phyloP scores from a whole-genome alignment of 2,888 invertebrate genomes.

The Cryptus viduatorius region DNA sequence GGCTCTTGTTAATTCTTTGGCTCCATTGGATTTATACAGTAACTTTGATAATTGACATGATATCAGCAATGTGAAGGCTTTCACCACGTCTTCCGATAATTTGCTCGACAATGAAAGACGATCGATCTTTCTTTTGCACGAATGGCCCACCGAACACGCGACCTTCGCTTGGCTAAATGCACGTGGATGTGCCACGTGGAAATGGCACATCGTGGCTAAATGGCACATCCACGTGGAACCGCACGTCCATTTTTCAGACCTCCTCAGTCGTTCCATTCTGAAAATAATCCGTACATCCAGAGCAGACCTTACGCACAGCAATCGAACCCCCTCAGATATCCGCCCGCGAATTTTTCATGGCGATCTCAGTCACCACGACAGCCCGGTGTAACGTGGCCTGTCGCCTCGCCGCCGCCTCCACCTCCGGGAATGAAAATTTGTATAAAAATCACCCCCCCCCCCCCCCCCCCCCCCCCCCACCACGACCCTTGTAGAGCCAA shows the following conservation, averaged over 20 bases:
- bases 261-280: constrained; percentile 22
- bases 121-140: constrained; percentile 91
- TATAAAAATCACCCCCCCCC: neutral
- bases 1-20: constrained; percentile 84
- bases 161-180: constrained; percentile 91
- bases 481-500: neutral
- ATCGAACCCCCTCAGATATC: constrained; percentile 53
- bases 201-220: neutral
- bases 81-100: constrained; percentile 90
- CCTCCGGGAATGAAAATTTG: constrained; percentile 61
- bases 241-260: constrained; percentile 42
- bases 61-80: constrained; percentile 90
- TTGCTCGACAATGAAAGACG: constrained; percentile 89
- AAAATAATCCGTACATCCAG: constrained; percentile 29
- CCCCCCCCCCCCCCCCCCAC: neutral
- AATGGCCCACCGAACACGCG: constrained; percentile 95
- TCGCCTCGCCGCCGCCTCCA: constrained; percentile 72
- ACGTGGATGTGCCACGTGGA: constrained; percentile 44
- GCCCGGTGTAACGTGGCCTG: constrained; percentile 60
- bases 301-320: constrained; percentile 43
- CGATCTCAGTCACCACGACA: constrained; percentile 60
- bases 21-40: constrained; percentile 85
- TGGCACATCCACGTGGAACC: constrained; percentile 13
- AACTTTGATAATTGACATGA: constrained; percentile 87
- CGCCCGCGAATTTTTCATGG: constrained; percentile 62